phyloP scores from a whole-genome alignment of 1,140 invertebrate species.

The Nomia melanderi region DNA sequence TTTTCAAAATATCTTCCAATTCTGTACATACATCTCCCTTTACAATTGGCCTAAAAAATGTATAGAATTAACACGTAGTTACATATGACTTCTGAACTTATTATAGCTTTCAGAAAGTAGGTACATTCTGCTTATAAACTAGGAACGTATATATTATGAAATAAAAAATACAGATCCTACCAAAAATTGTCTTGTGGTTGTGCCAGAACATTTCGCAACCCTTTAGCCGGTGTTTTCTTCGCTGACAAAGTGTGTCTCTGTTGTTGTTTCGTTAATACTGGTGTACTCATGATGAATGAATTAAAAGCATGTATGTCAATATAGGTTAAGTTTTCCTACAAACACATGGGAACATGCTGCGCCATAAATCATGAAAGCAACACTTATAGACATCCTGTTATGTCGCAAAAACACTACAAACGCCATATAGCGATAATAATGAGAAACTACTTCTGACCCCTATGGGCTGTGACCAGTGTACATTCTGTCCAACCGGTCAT shows the following conservation, averaged over 20 bases:
- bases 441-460: too few species aligned
- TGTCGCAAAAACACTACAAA: too few species aligned
- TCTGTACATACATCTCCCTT: constrained; percentile 43
- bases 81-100: not conserved
- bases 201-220: constrained; percentile 70
- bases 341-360: not conserved
- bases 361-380: too few species aligned
- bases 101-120: not conserved
- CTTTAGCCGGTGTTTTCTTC: constrained; percentile 67
- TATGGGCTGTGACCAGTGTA: too few species aligned
- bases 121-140: not conserved
- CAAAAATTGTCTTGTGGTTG: constrained; percentile 68
- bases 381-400: too few species aligned
- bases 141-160: constrained; percentile 3
- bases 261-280: constrained; percentile 65
- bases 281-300: constrained; percentile 50
- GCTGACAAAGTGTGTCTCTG: constrained; percentile 66
- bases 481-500: too few species aligned
- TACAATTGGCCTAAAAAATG: constrained; percentile 65
- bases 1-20: constrained; percentile 60
- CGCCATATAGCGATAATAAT: too few species aligned
- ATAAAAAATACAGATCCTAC: constrained; percentile 51
- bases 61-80: not conserved
- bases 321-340: not conserved
- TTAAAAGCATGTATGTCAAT: not conserved